phyloP scores from a whole-genome alignment of 2,113 vertebrate genomes.

The Ciconia boyciana region DNA sequence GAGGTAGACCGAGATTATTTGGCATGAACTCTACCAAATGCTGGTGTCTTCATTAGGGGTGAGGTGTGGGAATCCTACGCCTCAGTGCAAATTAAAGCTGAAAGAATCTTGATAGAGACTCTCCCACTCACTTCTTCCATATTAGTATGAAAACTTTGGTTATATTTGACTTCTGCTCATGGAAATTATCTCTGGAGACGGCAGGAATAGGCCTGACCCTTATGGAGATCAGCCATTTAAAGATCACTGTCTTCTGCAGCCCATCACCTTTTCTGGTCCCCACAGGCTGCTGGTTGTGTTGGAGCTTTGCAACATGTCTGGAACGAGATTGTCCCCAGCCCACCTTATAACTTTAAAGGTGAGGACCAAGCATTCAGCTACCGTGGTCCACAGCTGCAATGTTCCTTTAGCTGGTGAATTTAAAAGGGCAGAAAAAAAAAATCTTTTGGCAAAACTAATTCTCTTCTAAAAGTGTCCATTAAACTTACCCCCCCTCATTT shows the following conservation, averaged over 20 bases:
- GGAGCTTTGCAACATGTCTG: background rate
- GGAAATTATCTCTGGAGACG: background rate
- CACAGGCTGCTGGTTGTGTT: background rate
- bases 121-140: background rate
- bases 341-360: background rate
- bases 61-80: background rate
- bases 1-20: background rate
- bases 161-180: background rate
- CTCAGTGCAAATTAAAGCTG: background rate
- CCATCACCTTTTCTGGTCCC: background rate
- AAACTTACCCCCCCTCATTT: constrained; percentile 41
- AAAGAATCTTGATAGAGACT: background rate
- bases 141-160: background rate
- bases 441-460: constrained; percentile 23
- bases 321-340: background rate
- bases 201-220: background rate
- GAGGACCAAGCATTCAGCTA: background rate
- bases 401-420: background rate
- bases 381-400: background rate
- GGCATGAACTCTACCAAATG: background rate
- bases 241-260: background rate
- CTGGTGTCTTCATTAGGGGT: background rate
- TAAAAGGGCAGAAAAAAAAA: background rate
- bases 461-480: constrained; percentile 63
- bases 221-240: background rate